Conservation (phyloP, 2,888 invertebrate species). For the Mycalesis mineus region DNA sequence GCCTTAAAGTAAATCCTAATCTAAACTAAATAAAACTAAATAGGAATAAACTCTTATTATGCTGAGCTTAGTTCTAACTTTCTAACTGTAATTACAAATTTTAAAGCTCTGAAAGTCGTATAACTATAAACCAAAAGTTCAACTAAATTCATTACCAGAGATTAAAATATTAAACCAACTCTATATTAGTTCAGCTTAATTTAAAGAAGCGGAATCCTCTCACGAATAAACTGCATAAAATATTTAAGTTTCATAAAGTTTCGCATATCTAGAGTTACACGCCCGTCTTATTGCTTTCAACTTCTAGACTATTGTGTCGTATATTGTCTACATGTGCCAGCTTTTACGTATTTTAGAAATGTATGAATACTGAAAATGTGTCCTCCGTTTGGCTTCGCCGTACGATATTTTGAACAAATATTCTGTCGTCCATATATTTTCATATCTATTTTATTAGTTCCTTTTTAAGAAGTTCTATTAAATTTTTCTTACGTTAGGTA, state of each 20-base stretch:
- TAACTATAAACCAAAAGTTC: slow-evolving; percentile 1
- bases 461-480: too few relatives aligned
- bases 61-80: background rate
- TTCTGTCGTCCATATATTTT: background rate
- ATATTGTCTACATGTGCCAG: slow-evolving; percentile 48
- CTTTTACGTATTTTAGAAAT: slow-evolving; percentile 10
- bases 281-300: slow-evolving; percentile 58
- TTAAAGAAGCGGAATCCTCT: background rate
- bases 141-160: slow-evolving; percentile 5
- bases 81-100: background rate
- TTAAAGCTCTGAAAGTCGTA: background rate
- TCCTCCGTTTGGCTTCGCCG: slow-evolving; percentile 2
- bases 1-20: too few relatives aligned
- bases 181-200: slow-evolving; percentile 11
- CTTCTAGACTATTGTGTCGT: slow-evolving; percentile 58
- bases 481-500: too few relatives aligned
- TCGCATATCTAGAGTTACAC: slow-evolving; percentile 34
- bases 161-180: slow-evolving; percentile 14
- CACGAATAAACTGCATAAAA: slow-evolving; percentile 22
- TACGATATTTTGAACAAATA: background rate
- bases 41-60: background rate
- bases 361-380: slow-evolving; percentile 10
- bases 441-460: background rate
- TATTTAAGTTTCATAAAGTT: slow-evolving; percentile 30
- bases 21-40: too few relatives aligned